Evolutionary conservation across 1,140 invertebrate genomes (phyloP), one percentile per base, ranked within the genome.

Genomic region (Monochamus saltuarius): DNA sequence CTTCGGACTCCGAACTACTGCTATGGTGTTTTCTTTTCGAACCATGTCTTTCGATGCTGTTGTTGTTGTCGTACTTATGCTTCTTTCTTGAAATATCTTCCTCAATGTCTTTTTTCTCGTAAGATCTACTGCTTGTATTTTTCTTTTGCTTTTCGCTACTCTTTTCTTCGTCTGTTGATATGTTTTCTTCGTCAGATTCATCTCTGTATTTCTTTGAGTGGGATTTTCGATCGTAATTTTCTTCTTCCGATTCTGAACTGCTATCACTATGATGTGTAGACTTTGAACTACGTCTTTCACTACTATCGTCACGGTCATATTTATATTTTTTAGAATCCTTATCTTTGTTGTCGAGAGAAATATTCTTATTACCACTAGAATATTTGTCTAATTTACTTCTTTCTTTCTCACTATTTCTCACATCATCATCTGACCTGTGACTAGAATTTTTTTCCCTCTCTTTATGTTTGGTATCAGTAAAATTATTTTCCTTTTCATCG

Each of bases 361-460:
- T 29, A 29, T 29, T 29, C 6, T 29, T 29, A 29, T 29, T 29
- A 29, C 22, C 6, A 29, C 6, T 29, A 29, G 22, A 29, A 29
- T 29, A 6, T 29, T 29, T 29, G 22, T 29, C 22, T 6, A 29
- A 29, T 6, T 29, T 29, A 29, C 6, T 29, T 43, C 39, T 40
- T n/a, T 55, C 52, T 22, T 39, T 17, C 22, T 40, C 43, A 34
- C 38, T 40, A 22, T 39, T 54, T 54, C 19, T 38, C 10, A n/a
- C 16, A 7, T 35, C 17, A 34, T 50, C 11, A 14, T 4, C 10
- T 22, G 37, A 14, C 3, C 34, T 54, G 29, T 55, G n/a, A 9
- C 34, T 14, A 14, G 14, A 38, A 38, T 4, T 38, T n/a, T 11
- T 22, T n/a, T 8, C 22, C 7, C 14, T 53, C 10, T 37, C 7